phyloP scores from a whole-genome alignment of 2,113 vertebrate species.

The Odontophorus gujanensis region DNA sequence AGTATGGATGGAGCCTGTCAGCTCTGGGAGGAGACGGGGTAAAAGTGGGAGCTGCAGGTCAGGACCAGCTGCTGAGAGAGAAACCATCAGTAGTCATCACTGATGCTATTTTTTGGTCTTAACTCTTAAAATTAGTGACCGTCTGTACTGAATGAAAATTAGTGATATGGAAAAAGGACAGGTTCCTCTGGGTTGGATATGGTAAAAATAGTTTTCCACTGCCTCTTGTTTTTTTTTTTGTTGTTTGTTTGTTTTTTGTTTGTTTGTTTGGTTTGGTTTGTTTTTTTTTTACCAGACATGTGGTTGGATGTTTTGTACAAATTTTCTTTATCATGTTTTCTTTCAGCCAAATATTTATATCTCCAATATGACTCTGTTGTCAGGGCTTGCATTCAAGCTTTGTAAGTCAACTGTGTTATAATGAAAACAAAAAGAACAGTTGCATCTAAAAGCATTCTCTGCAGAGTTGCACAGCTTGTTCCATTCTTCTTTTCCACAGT shows the following conservation, averaged over 20 bases:
- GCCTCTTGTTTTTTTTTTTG: not conserved
- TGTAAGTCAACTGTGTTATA: not conserved
- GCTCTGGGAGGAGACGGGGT: not conserved
- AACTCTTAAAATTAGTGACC: not conserved
- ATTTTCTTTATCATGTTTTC: not conserved
- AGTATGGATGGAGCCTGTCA: rapidly evolving
- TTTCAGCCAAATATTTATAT: not conserved
- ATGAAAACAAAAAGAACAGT: not conserved
- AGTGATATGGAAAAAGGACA: not conserved
- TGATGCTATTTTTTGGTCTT: not conserved
- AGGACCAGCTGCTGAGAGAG: not conserved
- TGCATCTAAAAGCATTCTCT: not conserved
- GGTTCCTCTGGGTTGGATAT: not conserved
- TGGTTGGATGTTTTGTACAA: not conserved
- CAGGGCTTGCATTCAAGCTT: not conserved
- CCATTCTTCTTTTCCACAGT: not conserved
- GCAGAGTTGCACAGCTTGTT: not conserved
- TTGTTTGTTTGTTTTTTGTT: too few relatives aligned
- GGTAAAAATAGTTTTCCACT: not conserved
- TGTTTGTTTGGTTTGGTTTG: too few relatives aligned
- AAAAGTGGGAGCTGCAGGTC: not conserved
- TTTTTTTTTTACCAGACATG: not conserved
- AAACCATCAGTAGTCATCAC: not conserved
- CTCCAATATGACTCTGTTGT: not conserved
- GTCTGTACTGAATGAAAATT: not conserved